Conservation (phyloP, 2,888 invertebrate species). For the Arrhopalites spinosus region DNA sequence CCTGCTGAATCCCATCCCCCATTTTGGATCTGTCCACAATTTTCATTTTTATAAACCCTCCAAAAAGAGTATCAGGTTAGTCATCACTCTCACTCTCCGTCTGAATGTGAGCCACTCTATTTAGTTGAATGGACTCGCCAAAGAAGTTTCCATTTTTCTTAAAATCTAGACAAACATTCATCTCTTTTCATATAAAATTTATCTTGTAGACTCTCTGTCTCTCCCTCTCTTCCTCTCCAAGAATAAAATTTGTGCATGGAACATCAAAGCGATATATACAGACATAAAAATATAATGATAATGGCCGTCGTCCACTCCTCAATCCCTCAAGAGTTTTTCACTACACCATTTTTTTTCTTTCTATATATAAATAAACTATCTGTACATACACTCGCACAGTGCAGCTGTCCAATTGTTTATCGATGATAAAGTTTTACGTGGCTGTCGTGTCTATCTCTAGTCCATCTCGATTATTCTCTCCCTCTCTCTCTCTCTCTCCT, state of each 20-base stretch:
- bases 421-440: conserved; percentile 25
- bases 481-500: not conserved
- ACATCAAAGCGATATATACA: not conserved
- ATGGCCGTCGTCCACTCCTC: not conserved
- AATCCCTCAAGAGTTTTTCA: no score
- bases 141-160: not conserved
- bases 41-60: not conserved
- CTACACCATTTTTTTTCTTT: no score
- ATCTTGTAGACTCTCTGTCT: not conserved
- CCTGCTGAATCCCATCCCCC: not conserved
- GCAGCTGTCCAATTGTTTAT: conserved; percentile 38
- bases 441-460: not conserved
- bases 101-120: not conserved
- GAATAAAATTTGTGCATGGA: not conserved
- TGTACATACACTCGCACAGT: not conserved
- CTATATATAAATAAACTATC: not conserved
- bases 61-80: conserved; percentile 29
- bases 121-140: no score
- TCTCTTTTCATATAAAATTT: not conserved
- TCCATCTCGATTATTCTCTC: not conserved
- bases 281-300: not conserved
- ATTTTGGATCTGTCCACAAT: not conserved
- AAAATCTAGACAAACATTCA: not conserved
- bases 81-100: conserved; percentile 11
- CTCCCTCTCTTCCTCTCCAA: not conserved